phyloP scores from a whole-genome alignment of 2,888 invertebrate species.

The Drosophila tanythrix region DNA sequence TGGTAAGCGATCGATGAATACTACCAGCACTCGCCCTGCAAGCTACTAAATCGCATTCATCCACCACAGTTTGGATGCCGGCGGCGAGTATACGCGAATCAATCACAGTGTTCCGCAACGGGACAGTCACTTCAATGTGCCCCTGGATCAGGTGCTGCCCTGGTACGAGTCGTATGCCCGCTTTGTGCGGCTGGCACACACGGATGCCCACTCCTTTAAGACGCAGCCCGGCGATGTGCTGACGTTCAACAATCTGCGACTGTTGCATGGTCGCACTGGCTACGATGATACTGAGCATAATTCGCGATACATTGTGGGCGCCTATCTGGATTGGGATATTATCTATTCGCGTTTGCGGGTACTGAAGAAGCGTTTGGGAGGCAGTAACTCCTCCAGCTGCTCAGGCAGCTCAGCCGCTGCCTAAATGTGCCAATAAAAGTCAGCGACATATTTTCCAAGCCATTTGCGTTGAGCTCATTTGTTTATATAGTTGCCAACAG shows the following conservation, averaged over 20 bases:
- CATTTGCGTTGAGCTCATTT: conserved; percentile 69
- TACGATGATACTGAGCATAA: conserved; percentile 87
- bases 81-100: conserved; percentile 87
- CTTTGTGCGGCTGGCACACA: conserved; percentile 87
- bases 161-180: conserved; percentile 89
- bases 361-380: conserved; percentile 62
- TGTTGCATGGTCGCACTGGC: conserved; percentile 89
- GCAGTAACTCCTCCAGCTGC: background rate
- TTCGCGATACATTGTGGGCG: conserved; percentile 89
- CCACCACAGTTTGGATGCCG: conserved; percentile 77
- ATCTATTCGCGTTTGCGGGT: conserved; percentile 87
- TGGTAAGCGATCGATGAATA: conserved; percentile 84
- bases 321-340: conserved; percentile 92
- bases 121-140: conserved; percentile 88
- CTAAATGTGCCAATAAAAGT: conserved; percentile 42
- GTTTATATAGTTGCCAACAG: conserved; percentile 53
- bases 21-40: background rate
- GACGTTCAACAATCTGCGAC: conserved; percentile 90
- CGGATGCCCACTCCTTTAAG: conserved; percentile 88
- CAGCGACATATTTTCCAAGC: conserved; percentile 75
- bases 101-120: conserved; percentile 91
- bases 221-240: conserved; percentile 89
- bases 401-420: background rate
- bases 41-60: background rate
- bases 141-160: conserved; percentile 87